Base-by-base conservation (phyloP, 2,888 invertebrate genomes). In the Lasioglossum zephyrum region DNA sequence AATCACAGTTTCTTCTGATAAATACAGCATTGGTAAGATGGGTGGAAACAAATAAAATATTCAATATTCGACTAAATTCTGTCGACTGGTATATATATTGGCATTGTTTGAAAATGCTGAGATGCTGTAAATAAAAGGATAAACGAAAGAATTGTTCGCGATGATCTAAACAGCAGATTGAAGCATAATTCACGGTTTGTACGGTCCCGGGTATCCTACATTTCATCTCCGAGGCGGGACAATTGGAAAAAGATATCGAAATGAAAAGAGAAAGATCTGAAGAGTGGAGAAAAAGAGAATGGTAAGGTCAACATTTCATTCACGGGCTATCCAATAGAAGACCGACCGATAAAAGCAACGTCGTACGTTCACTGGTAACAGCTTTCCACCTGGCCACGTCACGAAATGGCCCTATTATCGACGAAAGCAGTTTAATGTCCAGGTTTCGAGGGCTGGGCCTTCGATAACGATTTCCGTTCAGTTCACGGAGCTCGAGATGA, bases 381-480 rank as follows among this genome's bases (percentile, higher is more conserved):
- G 76, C 73, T 80, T 81, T 80, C 85, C 85, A 86, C 81, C 85
- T 85, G 80, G 81, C 69, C 81, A 81, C 80, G 80, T 86, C 86
- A 80, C 69, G 76, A 86, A 85, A 81, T 77, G 80, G 76, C 86
- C 80, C 85, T 53, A 85, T 85, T 85, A 85, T 81, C 85, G 77
- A 74, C 73, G 86, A 85, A 80, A 79, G 76, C 81, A 86, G 86
- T 85, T 81, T 75, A 86, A 86, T 53, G 70, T 39, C 70, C 70
- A 16, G 60, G 66, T 41, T 78, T 66, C 72, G 72, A 77, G 73
- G 76, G 86, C 60, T 49, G 75, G 77, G 53, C 87, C 49, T 44
- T 72, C 77, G 81, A 86, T 86, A 86, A 86, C 86, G 77, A 86
- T 86, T 86, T 86, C 86, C 86, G 86, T 74, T 81, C 86, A 72